Evolutionary conservation across 2,113 vertebrate genomes (phyloP).

Genomic region (Lampris incognitus): DNA sequence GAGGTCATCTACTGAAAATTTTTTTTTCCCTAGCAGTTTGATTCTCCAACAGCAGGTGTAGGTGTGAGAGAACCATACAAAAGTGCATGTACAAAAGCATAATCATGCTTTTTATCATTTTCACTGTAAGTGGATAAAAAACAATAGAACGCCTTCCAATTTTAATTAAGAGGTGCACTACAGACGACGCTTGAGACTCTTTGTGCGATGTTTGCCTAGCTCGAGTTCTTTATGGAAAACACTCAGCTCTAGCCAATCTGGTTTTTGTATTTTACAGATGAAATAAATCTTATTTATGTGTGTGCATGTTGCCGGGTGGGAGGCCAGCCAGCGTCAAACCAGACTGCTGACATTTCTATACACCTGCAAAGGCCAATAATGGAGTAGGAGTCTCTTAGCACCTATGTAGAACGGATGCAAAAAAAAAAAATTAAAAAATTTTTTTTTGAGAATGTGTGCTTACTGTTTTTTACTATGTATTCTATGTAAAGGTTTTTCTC

Average conservation of each 20-base stretch:
- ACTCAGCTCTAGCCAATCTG: conserved; percentile 25
- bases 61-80: conserved; percentile 69
- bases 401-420: conserved; percentile 46
- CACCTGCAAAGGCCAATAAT: conserved; percentile 61
- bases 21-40: too few relatives aligned
- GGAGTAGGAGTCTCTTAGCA: conserved; percentile 69
- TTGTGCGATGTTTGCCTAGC: conserved; percentile 38
- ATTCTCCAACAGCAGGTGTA: not conserved
- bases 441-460: conserved; percentile 73
- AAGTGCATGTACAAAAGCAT: conserved; percentile 10
- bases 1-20: not conserved
- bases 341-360: conserved; percentile 63
- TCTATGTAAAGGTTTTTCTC: conserved; percentile 93
- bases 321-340: not conserved
- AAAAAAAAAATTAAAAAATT: conserved; percentile 47
- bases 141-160: conserved; percentile 46
- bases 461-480: conserved; percentile 93
- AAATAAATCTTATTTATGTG: conserved; percentile 13
- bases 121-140: conserved; percentile 67
- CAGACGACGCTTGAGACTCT: conserved; percentile 26
- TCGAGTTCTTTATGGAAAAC: conserved; percentile 27
- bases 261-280: conserved; percentile 28
- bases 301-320: conserved; percentile 44
- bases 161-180: conserved; percentile 41
- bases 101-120: conserved; percentile 18